Evolutionary conservation across 2,113 vertebrate species (phyloP).

Genomic region (Collichthys lucidus): DNA sequence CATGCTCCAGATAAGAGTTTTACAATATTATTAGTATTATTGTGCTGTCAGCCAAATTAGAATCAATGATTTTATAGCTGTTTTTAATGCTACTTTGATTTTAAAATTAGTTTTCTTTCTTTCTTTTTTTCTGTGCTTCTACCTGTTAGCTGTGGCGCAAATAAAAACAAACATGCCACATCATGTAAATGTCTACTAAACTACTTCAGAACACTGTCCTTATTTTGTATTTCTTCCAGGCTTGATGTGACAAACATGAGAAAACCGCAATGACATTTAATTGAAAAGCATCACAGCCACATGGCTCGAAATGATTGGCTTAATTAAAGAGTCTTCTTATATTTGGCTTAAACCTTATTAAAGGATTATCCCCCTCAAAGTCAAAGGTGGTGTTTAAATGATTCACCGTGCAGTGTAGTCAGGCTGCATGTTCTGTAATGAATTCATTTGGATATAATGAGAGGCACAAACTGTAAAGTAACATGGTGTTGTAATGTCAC

Average conservation of each 20-base stretch:
- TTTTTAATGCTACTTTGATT: neutral
- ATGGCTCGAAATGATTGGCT: slow-evolving; percentile 58
- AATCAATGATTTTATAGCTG: neutral
- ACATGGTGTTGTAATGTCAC: neutral
- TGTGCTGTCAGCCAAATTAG: neutral
- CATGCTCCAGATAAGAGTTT: neutral
- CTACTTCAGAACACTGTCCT: neutral
- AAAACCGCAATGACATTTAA: slow-evolving; percentile 59
- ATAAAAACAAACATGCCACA: no score
- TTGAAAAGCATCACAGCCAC: slow-evolving; percentile 62
- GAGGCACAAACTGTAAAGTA: neutral
- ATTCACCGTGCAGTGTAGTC: slow-evolving; percentile 38
- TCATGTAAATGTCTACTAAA: neutral
- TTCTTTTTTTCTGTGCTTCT: neutral
- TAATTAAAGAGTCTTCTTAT: slow-evolving; percentile 65
- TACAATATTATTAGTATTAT: neutral
- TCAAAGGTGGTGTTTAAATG: slow-evolving; percentile 61
- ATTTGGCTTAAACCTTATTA: slow-evolving; percentile 73
- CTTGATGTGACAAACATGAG: slow-evolving; percentile 27
- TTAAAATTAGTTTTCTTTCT: neutral
- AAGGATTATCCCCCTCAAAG: slow-evolving; percentile 64
- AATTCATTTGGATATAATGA: slow-evolving; percentile 14
- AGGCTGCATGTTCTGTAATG: neutral
- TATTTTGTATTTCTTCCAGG: slow-evolving; percentile 4
- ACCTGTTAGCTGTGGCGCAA: neutral